phyloP scores from a whole-genome alignment of 2,113 vertebrate genomes.

The Mastomys natalensis region DNA sequence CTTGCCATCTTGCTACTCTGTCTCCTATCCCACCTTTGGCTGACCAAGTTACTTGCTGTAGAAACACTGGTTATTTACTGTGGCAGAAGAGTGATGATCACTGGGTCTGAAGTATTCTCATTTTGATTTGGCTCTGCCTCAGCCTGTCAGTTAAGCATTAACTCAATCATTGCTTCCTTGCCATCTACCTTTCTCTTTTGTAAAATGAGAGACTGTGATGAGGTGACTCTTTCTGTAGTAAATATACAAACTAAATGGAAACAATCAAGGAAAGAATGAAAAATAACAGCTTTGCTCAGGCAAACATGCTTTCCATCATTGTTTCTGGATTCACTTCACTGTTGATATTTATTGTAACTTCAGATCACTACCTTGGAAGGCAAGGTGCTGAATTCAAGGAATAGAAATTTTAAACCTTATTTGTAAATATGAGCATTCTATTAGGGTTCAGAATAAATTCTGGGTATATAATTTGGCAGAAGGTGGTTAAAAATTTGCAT shows the following conservation, averaged over 20 bases:
- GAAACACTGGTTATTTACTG: background rate
- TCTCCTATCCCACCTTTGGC: background rate
- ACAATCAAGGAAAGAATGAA: background rate
- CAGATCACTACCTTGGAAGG: background rate
- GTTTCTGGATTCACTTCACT: conserved; percentile 10
- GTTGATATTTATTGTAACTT: background rate
- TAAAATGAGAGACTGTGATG: background rate
- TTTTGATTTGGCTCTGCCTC: background rate
- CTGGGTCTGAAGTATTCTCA: background rate
- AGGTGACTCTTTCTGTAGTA: background rate
- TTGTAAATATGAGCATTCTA: background rate
- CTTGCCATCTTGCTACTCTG: background rate
- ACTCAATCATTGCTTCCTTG: background rate
- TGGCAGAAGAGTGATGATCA: background rate
- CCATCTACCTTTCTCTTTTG: background rate
- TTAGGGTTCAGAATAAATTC: background rate
- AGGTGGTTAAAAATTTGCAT: background rate
- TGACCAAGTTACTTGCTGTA: background rate
- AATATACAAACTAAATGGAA: background rate
- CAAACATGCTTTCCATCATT: background rate
- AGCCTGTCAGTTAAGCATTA: background rate
- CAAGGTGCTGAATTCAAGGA: background rate
- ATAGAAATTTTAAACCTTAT: background rate
- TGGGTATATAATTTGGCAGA: background rate
- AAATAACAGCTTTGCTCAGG: background rate